A percentile compares a stretch with the other conserved stretches of the same genome.
phyloP scores from a whole-genome alignment of 2,797 vertebrate genomes.

The Schizothorax lantsangensis region DNA sequence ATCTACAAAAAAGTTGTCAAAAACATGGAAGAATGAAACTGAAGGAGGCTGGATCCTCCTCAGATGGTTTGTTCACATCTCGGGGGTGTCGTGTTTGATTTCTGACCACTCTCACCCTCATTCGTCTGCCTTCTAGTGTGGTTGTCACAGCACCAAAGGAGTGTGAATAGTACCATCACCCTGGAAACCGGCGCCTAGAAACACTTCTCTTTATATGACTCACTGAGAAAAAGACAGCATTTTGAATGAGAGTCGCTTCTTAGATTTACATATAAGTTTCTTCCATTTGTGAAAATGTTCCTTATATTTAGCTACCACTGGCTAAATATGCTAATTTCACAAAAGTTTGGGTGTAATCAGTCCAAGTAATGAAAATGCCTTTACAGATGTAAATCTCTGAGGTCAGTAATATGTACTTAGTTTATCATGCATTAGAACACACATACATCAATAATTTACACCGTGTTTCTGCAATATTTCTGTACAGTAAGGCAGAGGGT shows the following conservation, averaged over 20 bases:
- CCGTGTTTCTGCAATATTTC: not conserved
- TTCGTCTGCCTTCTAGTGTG: constrained; percentile 60
- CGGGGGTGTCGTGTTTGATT: constrained; percentile 57
- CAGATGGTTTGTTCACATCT: constrained; percentile 32
- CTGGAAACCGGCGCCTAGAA: constrained; percentile 74
- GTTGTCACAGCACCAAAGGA: constrained; percentile 74
- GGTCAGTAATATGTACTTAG: not conserved
- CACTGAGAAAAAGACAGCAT: constrained; percentile 39
- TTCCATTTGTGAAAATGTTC: not conserved
- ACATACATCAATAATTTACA: not conserved
- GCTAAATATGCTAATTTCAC: not conserved
- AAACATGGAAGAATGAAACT: constrained; percentile 19
- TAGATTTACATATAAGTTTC: constrained; percentile 19
- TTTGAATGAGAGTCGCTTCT: constrained; percentile 44
- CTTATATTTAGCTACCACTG: not conserved
- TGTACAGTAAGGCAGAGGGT: not conserved
- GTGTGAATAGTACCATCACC: constrained; percentile 68
- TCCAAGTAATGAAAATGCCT: not conserved
- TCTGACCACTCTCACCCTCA: constrained; percentile 64
- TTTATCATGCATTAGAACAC: not conserved
- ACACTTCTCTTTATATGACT: constrained; percentile 63
- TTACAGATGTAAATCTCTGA: not conserved
- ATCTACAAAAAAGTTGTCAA: constrained; percentile 17
- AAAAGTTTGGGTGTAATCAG: not conserved
- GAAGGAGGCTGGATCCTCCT: constrained; percentile 16